phyloP scores from a whole-genome alignment of 2,113 vertebrate species.

The Ophiodon elongatus region DNA sequence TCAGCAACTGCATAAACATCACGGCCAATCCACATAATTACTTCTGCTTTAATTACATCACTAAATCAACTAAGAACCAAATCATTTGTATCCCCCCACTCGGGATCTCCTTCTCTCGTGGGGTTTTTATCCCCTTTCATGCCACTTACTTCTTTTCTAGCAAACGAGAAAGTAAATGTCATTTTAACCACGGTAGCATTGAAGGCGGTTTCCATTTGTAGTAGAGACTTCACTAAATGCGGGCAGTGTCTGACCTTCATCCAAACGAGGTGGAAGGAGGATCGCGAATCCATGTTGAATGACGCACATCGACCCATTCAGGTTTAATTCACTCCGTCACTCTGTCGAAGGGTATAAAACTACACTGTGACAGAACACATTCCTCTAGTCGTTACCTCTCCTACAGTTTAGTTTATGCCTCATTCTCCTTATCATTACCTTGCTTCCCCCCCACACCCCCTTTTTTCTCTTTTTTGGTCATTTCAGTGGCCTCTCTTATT shows the following conservation, averaged over 20 bases:
- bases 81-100: not conserved
- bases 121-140: too few species aligned
- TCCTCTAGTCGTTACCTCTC: slow-evolving; percentile 32
- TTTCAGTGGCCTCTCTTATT: slow-evolving; percentile 65
- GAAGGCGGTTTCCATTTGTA: not conserved
- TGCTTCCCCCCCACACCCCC: not conserved
- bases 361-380: slow-evolving; percentile 36
- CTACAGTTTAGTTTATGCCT: slow-evolving; percentile 37
- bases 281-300: slow-evolving; percentile 17
- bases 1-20: not conserved
- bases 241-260: slow-evolving; percentile 18
- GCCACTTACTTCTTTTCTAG: not conserved
- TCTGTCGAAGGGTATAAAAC: slow-evolving; percentile 43
- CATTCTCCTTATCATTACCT: slow-evolving; percentile 60
- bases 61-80: not conserved
- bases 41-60: not conserved
- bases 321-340: slow-evolving; percentile 30
- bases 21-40: not conserved
- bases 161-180: slow-evolving; percentile 12
- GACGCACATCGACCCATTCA: slow-evolving; percentile 15
- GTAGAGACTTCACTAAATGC: not conserved
- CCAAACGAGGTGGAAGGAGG: slow-evolving; percentile 11
- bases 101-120: not conserved
- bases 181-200: not conserved
- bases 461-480: slow-evolving; percentile 31